These are phyloP conservation scores for Nilaparvata lugens DNA, from an alignment of 1,140 invertebrate species.

Conservation along the genomic window DNA sequence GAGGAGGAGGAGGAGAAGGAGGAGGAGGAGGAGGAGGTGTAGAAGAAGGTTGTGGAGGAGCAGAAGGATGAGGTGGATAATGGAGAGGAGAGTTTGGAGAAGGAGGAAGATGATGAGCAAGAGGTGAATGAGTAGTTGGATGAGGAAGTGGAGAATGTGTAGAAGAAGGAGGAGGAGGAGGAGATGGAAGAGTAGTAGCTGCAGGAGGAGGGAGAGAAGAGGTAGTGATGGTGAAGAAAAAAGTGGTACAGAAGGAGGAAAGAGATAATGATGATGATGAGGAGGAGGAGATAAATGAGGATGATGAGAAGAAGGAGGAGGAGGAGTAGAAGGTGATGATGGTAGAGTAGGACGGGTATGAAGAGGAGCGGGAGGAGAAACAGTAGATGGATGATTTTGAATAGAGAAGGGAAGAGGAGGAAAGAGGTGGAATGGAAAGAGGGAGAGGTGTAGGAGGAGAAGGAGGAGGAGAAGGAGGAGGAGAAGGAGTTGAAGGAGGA, in stretches of 20 bases:
- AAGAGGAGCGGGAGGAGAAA: background rate
- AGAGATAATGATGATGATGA: background rate
- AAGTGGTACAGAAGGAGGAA: background rate
- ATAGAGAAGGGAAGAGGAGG: background rate
- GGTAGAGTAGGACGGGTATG: background rate
- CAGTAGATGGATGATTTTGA: too few species aligned
- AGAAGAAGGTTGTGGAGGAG: too few species aligned
- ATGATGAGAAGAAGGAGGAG: background rate
- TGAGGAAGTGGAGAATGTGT: too few species aligned
- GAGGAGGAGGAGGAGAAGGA: too few species aligned
- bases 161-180: too few species aligned
- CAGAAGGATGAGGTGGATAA: too few species aligned
- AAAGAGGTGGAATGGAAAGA: slow-evolving; percentile 2
- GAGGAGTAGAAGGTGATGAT: background rate
- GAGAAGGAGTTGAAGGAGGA: too few species aligned
- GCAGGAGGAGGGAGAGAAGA: background rate
- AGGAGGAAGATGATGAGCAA: too few species aligned
- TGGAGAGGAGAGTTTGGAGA: too few species aligned
- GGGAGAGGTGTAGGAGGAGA: slow-evolving; percentile 14
- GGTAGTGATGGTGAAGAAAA: background rate
- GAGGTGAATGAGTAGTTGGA: too few species aligned
- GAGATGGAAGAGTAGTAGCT: too few species aligned
- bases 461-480: slow-evolving; percentile 14
- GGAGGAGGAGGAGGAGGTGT: too few species aligned
- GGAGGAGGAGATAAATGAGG: background rate